These are phyloP conservation scores for Emmelina monodactyla DNA, from an alignment of 2,888 invertebrate genomes.

Conservation along the genomic window DNA sequence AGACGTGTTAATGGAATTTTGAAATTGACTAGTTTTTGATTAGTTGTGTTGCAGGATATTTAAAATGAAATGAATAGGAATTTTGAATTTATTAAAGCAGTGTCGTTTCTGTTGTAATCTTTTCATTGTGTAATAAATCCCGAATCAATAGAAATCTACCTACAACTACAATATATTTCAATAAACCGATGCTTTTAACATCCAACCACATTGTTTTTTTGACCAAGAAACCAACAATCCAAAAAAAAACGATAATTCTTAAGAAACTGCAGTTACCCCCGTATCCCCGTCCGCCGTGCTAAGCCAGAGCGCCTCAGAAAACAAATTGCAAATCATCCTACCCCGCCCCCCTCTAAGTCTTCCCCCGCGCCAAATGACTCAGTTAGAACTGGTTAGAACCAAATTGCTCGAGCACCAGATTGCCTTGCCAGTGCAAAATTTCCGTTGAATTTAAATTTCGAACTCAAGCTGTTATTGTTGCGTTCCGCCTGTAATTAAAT, in stretches of 20 bases:
- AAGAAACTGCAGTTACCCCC: conserved; percentile 17
- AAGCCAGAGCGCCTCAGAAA: conserved; percentile 48
- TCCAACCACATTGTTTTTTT: too few species aligned
- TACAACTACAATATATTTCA: background rate
- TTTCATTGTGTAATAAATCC: too few species aligned
- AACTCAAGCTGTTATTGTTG: conserved; percentile 36
- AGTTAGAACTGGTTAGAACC: conserved; percentile 59
- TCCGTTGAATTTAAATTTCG: conserved; percentile 51
- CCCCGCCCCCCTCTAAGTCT: conserved; percentile 35
- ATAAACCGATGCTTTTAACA: too few species aligned
- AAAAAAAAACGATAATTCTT: background rate
- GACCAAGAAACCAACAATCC: too few species aligned
- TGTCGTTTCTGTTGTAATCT: too few species aligned
- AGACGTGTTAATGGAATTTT: too few species aligned
- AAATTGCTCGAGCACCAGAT: conserved; percentile 51
- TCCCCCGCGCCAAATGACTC: conserved; percentile 50
- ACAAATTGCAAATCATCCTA: conserved; percentile 66
- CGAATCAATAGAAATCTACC: background rate
- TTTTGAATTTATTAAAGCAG: too few species aligned
- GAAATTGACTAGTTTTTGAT: background rate
- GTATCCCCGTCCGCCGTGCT: conserved; percentile 15
- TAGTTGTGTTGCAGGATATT: background rate
- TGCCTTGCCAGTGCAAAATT: conserved; percentile 56
- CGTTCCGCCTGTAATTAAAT: conserved; percentile 34
- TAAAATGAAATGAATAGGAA: too few species aligned